Conservation (phyloP, 2,797 vertebrate genomes). For the Trachurus trachurus region DNA sequence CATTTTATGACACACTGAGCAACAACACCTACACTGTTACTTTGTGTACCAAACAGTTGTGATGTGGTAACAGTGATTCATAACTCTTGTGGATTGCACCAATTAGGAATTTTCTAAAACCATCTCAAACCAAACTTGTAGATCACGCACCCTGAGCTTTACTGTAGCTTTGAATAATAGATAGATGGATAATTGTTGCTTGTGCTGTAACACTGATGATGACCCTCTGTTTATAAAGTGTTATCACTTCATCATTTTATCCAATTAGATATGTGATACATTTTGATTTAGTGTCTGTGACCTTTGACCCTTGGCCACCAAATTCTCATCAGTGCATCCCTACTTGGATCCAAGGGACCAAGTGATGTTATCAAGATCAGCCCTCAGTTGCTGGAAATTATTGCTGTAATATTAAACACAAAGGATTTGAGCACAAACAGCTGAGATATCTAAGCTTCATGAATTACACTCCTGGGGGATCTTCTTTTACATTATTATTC, state of each 20-base stretch:
- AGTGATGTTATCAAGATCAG: neutral
- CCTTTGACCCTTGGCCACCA: too few relatives aligned
- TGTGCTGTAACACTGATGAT: too few relatives aligned
- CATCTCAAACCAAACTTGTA: neutral
- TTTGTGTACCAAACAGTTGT: constrained; percentile 30
- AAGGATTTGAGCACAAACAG: neutral
- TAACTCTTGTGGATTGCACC: constrained; percentile 36
- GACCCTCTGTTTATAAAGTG: too few relatives aligned
- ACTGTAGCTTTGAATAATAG: too few relatives aligned
- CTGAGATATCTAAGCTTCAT: too few relatives aligned
- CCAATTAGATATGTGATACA: too few relatives aligned
- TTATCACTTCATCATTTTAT: too few relatives aligned
- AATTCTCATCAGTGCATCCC: too few relatives aligned
- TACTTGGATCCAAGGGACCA: neutral
- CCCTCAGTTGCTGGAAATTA: neutral
- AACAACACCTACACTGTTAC: neutral
- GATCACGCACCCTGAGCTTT: neutral
- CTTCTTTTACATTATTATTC: too few relatives aligned
- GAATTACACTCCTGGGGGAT: too few relatives aligned
- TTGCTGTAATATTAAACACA: neutral
- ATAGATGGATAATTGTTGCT: too few relatives aligned
- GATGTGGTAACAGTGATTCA: constrained; percentile 39
- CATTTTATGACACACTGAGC: neutral
- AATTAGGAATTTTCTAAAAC: constrained; percentile 24
- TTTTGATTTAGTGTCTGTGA: too few relatives aligned